phyloP scores from a whole-genome alignment of 23 tunicate species.

The Oikopleura albicans region DNA sequence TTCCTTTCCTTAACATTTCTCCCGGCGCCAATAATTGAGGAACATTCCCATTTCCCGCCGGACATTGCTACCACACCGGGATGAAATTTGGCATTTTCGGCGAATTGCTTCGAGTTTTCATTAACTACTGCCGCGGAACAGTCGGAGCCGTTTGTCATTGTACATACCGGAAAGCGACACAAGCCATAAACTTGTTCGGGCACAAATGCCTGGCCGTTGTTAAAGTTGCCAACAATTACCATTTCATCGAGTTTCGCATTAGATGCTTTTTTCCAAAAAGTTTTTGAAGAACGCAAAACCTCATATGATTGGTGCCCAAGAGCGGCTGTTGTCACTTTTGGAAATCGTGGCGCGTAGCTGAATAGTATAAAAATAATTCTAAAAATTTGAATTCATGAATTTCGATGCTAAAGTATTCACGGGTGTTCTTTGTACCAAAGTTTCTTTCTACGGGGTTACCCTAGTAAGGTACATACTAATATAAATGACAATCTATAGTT shows the following conservation, averaged over 20 bases:
- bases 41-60: not conserved
- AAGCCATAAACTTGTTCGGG: not conserved
- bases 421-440: too few species aligned
- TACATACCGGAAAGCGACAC: not conserved
- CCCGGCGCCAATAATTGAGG: not conserved
- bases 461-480: too few species aligned
- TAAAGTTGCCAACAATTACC: not conserved
- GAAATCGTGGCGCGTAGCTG: too few species aligned
- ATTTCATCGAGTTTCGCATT: not conserved
- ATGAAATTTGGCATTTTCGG: not conserved
- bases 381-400: too few species aligned
- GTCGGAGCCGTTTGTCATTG: not conserved
- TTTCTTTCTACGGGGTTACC: too few species aligned
- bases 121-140: not conserved
- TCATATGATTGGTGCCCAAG: not conserved
- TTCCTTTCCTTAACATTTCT: not conserved
- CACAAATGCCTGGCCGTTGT: not conserved
- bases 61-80: not conserved
- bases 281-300: too few species aligned
- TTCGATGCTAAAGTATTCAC: too few species aligned
- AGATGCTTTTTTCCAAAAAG: too few species aligned
- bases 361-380: too few species aligned
- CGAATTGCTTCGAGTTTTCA: not conserved
- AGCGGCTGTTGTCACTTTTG: not conserved
- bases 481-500: too few species aligned